Percentiles rank a stretch among this genome's conserved stretches.
Conservation (phyloP, 2,888 invertebrate genomes). For the Lamellibrachia satsuma region DNA sequence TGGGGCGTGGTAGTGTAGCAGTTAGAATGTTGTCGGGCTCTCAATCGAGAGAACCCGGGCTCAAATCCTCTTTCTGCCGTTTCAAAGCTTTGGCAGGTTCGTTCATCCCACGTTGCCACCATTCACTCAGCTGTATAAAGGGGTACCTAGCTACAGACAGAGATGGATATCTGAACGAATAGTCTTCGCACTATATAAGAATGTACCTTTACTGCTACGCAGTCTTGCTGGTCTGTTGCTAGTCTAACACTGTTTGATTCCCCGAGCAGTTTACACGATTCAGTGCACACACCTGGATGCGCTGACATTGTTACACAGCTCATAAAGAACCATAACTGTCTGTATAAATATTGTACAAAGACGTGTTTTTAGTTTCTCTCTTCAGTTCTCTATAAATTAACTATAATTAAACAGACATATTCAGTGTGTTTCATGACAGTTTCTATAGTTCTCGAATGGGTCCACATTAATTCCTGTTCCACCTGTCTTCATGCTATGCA, state of each 20-base stretch:
- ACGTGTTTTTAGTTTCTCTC: not conserved
- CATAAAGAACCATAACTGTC: not conserved
- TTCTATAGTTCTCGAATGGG: not conserved
- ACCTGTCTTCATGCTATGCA: not conserved
- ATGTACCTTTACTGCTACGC: not conserved
- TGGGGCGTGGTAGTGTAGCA: too few relatives aligned
- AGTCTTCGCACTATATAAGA: too few relatives aligned
- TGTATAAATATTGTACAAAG: not conserved
- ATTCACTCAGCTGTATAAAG: too few relatives aligned
- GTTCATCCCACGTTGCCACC: too few relatives aligned
- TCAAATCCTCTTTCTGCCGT: too few relatives aligned
- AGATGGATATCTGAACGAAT: too few relatives aligned
- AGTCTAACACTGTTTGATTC: not conserved
- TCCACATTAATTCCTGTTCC: not conserved
- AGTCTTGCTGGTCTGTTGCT: not conserved
- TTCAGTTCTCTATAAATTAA: not conserved
- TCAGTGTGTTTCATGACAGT: not conserved
- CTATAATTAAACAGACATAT: not conserved
- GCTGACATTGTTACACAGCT: not conserved
- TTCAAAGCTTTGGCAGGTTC: too few relatives aligned
- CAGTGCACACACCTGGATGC: not conserved
- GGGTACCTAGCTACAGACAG: too few relatives aligned
- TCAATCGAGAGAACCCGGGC: too few relatives aligned
- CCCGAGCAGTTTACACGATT: not conserved
- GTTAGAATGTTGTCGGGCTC: too few relatives aligned